phyloP scores from a whole-genome alignment of 2,113 vertebrate species.

The Heteronetta atricapilla region DNA sequence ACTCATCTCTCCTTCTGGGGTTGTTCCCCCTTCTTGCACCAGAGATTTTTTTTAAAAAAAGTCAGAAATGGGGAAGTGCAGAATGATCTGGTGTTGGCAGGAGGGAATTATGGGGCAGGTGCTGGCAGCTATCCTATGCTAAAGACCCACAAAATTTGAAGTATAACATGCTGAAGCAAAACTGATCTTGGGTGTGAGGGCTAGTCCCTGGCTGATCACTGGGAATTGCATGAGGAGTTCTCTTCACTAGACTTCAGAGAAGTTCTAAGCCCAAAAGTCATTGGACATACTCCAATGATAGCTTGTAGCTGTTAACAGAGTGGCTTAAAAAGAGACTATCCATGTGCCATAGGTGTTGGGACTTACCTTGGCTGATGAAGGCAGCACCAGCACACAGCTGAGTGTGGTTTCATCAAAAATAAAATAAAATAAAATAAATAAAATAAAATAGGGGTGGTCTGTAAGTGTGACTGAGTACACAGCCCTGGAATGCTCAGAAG shows the following conservation, averaged over 20 bases:
- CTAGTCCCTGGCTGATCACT: not conserved
- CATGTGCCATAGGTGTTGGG: no score
- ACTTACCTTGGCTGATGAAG: not conserved
- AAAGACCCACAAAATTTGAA: not conserved
- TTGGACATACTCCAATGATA: not conserved
- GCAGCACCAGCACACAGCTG: not conserved
- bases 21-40: not conserved
- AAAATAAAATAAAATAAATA: no score
- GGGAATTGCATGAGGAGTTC: not conserved
- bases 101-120: not conserved
- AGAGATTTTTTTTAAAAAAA: not conserved
- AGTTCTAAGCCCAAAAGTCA: not conserved
- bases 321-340: not conserved
- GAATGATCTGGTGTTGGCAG: not conserved
- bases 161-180: not conserved
- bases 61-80: not conserved
- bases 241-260: not conserved
- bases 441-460: no score
- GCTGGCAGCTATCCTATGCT: not conserved
- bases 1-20: not conserved
- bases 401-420: not conserved
- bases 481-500: not conserved
- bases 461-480: not conserved
- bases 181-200: not conserved
- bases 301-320: not conserved